Base-by-base conservation (phyloP, 2,888 invertebrate genomes). In the Heliconius aoede region DNA sequence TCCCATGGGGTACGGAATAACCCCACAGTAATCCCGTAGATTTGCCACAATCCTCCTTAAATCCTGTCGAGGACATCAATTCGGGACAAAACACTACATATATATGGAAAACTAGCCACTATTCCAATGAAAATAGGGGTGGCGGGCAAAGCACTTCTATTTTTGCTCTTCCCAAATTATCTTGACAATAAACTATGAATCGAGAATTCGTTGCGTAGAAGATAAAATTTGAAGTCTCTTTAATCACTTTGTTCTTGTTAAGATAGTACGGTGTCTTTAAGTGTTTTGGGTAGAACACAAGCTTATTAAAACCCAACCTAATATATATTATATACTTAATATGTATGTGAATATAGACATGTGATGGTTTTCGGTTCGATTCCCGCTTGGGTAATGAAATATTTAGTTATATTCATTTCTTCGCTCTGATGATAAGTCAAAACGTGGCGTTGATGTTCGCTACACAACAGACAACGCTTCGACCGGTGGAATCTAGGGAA, bases 11-110 rank as follows among this genome's bases (percentile, higher is more conserved):
- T 55, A 67, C 32, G 30, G 84, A 85, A 84, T 84, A 83, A 81
- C 83, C 73, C 81, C 21, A 46, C 74, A 80, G 80, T 88, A 88
- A 88, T 86, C 87, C 67, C 46, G 21, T 67, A 46, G 67, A 67
- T 67, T 67, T 46, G 26, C 67, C 67, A 67, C 67, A 46, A 67
- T 40, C 67, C 67, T 67, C 9, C 40, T 46, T 26, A 46, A 67
- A 67, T 46, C 67, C 67, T 26, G 18, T 21, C 24, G 40, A 67
- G 67, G 18, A 24, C 67, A 46, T 67, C 67, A 67, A 26, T 67
- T 26, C 40, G 26, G 40, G 24, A 5, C 9, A 15, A 51, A 51
- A 69, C n/a, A 30, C 46, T n/a, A 21, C 28, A 55, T 51, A n/a
- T 69, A 13, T 51, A 28, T 4, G 1, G 68, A 11, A 69, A 69